These are phyloP conservation scores for Stegostoma tigrinum DNA, from an alignment of 2,113 vertebrate species.

Conservation along the genomic window DNA sequence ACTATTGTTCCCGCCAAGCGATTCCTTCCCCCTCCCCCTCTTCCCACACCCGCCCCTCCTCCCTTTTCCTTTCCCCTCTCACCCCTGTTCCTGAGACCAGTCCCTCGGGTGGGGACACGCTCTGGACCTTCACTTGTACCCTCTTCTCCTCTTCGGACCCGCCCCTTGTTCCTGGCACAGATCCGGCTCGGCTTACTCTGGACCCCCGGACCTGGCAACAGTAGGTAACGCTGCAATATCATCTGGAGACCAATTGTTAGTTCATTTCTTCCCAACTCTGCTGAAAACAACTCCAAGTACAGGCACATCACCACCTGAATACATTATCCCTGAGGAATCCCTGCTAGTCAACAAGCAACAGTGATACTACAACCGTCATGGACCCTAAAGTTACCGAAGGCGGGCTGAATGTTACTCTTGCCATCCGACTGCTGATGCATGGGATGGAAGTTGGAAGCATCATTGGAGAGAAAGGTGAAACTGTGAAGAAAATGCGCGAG, in stretches of 20 bases:
- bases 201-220: neutral
- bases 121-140: neutral
- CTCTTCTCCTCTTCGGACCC: neutral
- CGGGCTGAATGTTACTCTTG: constrained; percentile 92
- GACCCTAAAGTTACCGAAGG: constrained; percentile 91
- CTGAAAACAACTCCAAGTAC: too few relatives aligned
- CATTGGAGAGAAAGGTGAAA: constrained; percentile 99
- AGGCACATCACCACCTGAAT: neutral
- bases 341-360: neutral
- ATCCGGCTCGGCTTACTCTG: neutral
- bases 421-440: constrained; percentile 96
- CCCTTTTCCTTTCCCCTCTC: neutral
- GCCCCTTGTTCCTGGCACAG: neutral
- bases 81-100: neutral
- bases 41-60: neutral
- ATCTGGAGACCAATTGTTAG: too few relatives aligned
- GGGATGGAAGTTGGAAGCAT: constrained; percentile 99
- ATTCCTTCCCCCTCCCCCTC: neutral
- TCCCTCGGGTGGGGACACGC: neutral
- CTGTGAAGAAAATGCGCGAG: constrained; percentile 41
- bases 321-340: neutral
- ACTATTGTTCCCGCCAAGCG: neutral
- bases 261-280: too few relatives aligned
- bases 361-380: constrained; percentile 55
- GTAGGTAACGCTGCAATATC: too few relatives aligned